Conservation (phyloP, 2,888 invertebrate genomes). For the Pachycephus smyrnensis region DNA sequence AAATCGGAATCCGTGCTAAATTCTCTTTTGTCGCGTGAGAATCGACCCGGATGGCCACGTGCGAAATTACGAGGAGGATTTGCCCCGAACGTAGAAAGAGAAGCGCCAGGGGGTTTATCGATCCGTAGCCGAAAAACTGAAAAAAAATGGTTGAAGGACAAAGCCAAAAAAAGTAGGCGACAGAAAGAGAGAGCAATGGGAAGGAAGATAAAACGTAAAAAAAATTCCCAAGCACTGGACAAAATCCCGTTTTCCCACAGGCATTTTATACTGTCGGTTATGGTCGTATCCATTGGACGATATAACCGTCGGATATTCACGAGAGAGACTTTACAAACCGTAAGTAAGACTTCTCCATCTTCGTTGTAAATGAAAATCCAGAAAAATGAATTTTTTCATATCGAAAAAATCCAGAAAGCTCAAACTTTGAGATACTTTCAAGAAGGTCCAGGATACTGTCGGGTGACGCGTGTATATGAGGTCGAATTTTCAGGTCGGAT, state of each 20-base stretch:
- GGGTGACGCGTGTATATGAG: neutral
- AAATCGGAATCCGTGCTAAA: neutral
- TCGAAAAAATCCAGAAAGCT: neutral
- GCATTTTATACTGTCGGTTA: neutral
- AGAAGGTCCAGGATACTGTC: no score
- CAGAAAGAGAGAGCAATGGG: neutral
- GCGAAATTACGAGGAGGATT: constrained; percentile 2
- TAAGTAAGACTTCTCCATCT: neutral
- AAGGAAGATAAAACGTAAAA: neutral
- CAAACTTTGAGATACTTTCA: no score
- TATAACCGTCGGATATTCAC: no score
- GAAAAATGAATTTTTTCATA: neutral
- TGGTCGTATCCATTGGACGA: no score
- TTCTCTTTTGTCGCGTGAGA: neutral
- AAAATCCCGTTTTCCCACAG: neutral
- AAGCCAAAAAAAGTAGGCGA: neutral
- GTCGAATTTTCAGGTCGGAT: neutral
- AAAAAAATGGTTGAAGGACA: neutral
- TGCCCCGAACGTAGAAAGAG: neutral
- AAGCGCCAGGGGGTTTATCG: neutral
- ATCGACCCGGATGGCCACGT: neutral
- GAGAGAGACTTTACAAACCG: neutral
- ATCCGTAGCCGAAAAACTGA: neutral
- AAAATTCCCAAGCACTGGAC: neutral
- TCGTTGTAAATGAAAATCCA: neutral